Base-by-base conservation (phyloP, 2,797 vertebrate species). In the Enteromius mattozi region DNA sequence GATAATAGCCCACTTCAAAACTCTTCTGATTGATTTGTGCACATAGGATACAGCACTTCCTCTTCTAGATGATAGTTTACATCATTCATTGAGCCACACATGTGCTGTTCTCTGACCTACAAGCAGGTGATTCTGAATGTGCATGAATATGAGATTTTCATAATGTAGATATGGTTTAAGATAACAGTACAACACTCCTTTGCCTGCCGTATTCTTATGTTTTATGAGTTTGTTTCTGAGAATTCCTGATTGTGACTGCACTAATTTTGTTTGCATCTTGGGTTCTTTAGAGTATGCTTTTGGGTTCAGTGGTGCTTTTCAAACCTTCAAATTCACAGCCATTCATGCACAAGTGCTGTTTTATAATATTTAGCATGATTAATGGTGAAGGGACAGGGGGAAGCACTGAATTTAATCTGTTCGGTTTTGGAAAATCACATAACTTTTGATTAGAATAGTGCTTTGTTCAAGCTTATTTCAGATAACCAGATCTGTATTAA, bases 101-200 rank as follows among this genome's bases (percentile, higher is more conserved):
- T 83, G 84, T 94, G 93, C 92, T 95, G 91, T 94, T 93, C 91
- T 96, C 94, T 92, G 94, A 93, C 93, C 92, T 92, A 80, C 72
- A 77, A 9, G 10, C 7, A 16, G 19, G 47, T 69, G 61, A 77
- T 82, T 80, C 47, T 82, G 24, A 76, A 76, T 56, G 30, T 51
- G 63, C 69, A 56, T 66, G 77, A 37, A 49, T 68, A 66, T 86
- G 17, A 77, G 9, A 30, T 86, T 68, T 77, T 82, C 78, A 74
- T 89, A 78, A 81, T 19, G 63, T 71, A 89, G 91, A 66, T 9
- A 93, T 89, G 91, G 87, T 93, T 91, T 92, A 94, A 96, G 94
- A 93, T 90, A 95, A 95, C 91, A 92, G 92, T 92, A 93, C 92
- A 90, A 88, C 89, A 89, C 82, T 88, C 87, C 88, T 89, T 91